Percentiles rank a stretch among this genome's conserved stretches.
Conservation (phyloP, 2,113 vertebrate genomes). For the Chlorodrepanis virens region DNA sequence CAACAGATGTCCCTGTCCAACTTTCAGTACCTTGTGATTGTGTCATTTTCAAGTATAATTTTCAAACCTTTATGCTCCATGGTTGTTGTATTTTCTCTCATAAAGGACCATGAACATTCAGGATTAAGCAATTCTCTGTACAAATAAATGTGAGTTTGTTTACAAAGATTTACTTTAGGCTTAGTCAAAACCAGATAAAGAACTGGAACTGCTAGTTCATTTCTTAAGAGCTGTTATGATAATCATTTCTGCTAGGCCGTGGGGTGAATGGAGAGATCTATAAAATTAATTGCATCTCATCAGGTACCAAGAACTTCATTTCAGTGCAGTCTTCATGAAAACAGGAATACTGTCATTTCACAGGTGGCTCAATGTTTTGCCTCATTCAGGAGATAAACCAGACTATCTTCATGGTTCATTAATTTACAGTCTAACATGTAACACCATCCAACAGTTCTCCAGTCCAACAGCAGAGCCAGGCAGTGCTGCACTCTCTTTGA, state of each 20-base stretch:
- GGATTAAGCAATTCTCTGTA: not conserved
- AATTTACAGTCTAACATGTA: not conserved
- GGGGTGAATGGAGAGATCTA: not conserved
- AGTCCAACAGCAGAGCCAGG: not conserved
- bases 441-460: not conserved
- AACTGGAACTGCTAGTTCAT: not conserved
- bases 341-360: not conserved
- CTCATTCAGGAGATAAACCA: not conserved
- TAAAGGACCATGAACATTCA: not conserved
- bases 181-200: not conserved
- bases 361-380: not conserved
- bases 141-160: not conserved
- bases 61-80: not conserved
- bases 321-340: not conserved
- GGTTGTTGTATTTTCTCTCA: not conserved
- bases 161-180: not conserved
- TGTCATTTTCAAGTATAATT: not conserved
- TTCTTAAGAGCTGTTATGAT: not conserved
- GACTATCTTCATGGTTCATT: not conserved
- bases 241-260: not conserved
- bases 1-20: fast-evolving
- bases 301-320: not conserved
- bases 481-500: not conserved
- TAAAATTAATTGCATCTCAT: not conserved
- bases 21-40: not conserved